phyloP scores from a whole-genome alignment of 2,888 invertebrate species.

The Saturnia pavonia region DNA sequence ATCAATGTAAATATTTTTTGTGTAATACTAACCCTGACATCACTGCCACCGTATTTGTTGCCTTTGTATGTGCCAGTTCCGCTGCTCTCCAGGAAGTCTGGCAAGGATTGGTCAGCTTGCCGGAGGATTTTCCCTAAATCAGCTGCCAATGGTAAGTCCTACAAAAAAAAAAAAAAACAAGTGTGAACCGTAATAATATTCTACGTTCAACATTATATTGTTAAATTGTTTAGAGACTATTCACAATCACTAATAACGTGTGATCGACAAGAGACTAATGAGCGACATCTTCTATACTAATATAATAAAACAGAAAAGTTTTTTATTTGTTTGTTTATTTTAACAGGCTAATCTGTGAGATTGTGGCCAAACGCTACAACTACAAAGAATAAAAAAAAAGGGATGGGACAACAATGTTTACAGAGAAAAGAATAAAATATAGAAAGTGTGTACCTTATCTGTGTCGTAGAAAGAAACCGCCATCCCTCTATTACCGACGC shows the following conservation, averaged over 20 bases:
- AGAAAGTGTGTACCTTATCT: conserved; percentile 54
- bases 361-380: too few relatives aligned
- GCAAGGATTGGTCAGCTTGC: conserved; percentile 90
- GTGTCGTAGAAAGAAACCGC: conserved; percentile 93
- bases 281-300: too few relatives aligned
- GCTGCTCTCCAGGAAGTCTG: conserved; percentile 85
- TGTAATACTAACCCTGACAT: conserved; percentile 83
- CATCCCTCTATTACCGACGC: conserved; percentile 94
- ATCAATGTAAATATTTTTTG: background rate
- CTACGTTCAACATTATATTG: too few relatives aligned
- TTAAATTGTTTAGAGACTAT: too few relatives aligned
- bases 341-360: too few relatives aligned
- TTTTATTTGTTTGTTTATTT: too few relatives aligned
- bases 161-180: conserved; percentile 19
- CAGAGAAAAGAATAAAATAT: background rate
- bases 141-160: conserved; percentile 83
- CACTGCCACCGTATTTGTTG: conserved; percentile 86
- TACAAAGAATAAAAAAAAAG: background rate
- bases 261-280: too few relatives aligned
- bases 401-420: background rate
- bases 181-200: too few relatives aligned
- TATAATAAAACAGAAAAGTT: too few relatives aligned
- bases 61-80: conserved; percentile 74
- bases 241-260: too few relatives aligned
- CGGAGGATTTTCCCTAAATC: conserved; percentile 88